Evolutionary conservation across 1,140 invertebrate species (phyloP).

Genomic region (Gonioctena quinquepunctata): DNA sequence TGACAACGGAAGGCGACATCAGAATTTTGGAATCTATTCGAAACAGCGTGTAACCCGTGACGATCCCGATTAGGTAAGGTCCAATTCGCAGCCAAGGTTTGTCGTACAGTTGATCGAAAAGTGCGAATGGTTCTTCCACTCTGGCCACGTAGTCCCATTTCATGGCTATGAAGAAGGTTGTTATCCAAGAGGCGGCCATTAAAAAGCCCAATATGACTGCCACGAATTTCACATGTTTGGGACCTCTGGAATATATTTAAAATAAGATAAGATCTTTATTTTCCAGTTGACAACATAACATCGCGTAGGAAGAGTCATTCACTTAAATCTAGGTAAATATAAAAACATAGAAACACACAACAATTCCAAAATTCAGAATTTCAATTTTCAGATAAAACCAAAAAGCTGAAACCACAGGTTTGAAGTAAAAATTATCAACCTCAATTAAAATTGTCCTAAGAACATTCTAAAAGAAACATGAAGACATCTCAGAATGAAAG

Average conservation of each 20-base stretch:
- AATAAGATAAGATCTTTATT: too few relatives aligned
- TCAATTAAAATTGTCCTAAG: too few relatives aligned
- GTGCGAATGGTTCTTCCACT: constrained; percentile 79
- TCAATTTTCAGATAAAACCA: too few relatives aligned
- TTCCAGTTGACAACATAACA: too few relatives aligned
- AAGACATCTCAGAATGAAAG: too few relatives aligned
- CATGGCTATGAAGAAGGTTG: constrained; percentile 74
- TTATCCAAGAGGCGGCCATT: constrained; percentile 73
- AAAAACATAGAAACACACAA: too few relatives aligned
- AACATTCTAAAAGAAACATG: too few relatives aligned
- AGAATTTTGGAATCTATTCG: constrained; percentile 69
- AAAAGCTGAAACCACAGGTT: too few relatives aligned
- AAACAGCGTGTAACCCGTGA: constrained; percentile 74
- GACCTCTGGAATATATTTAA: constrained; percentile 45
- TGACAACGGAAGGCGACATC: constrained; percentile 63
- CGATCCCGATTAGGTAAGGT: constrained; percentile 79
- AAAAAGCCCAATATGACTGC: constrained; percentile 61
- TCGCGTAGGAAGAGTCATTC: too few relatives aligned
- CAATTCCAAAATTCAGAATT: too few relatives aligned
- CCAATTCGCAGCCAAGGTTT: constrained; percentile 83
- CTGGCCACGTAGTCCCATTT: constrained; percentile 75
- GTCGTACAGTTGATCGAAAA: constrained; percentile 82
- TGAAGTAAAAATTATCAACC: too few relatives aligned
- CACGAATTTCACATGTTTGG: constrained; percentile 58
- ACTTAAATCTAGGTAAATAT: too few relatives aligned